phyloP scores from a whole-genome alignment of 2,888 invertebrate genomes.

The Phymatocera aterrima region DNA sequence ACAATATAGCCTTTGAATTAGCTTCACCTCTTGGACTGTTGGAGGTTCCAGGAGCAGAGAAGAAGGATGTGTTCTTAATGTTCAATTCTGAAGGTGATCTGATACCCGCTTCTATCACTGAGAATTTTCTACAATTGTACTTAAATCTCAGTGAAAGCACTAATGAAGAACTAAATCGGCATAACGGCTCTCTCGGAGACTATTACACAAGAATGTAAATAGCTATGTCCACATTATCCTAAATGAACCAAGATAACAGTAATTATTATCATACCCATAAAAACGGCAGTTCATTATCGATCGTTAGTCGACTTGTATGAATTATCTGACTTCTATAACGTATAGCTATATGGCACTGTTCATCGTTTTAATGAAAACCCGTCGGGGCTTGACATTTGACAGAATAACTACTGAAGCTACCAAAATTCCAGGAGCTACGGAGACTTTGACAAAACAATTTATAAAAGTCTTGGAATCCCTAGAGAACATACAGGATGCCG shows the following conservation, averaged over 20 bases:
- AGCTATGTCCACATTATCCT: too few relatives aligned
- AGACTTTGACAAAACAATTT: background rate
- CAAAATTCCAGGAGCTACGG: background rate
- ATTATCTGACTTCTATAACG: too few relatives aligned
- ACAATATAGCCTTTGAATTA: constrained; percentile 60
- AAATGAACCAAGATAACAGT: too few relatives aligned
- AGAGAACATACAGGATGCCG: constrained; percentile 50
- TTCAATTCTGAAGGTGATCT: background rate
- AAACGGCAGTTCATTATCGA: too few relatives aligned
- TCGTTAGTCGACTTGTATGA: too few relatives aligned
- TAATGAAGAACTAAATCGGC: background rate
- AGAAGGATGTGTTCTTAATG: background rate
- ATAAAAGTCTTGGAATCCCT: background rate
- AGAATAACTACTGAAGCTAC: background rate
- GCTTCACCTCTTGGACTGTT: constrained; percentile 59
- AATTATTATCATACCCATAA: too few relatives aligned
- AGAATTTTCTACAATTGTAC: background rate
- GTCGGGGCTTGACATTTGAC: background rate
- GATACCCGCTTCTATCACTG: background rate
- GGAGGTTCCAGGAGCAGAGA: constrained; percentile 40
- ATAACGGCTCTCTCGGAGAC: too few relatives aligned
- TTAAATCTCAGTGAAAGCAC: background rate
- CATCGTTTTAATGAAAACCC: too few relatives aligned
- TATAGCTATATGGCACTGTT: too few relatives aligned
- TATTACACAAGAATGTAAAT: too few relatives aligned